A percentile compares a stretch with the other conserved stretches of the same genome.
Conservation (phyloP, 2,113 vertebrate genomes). For the Phasianus colchicus region DNA sequence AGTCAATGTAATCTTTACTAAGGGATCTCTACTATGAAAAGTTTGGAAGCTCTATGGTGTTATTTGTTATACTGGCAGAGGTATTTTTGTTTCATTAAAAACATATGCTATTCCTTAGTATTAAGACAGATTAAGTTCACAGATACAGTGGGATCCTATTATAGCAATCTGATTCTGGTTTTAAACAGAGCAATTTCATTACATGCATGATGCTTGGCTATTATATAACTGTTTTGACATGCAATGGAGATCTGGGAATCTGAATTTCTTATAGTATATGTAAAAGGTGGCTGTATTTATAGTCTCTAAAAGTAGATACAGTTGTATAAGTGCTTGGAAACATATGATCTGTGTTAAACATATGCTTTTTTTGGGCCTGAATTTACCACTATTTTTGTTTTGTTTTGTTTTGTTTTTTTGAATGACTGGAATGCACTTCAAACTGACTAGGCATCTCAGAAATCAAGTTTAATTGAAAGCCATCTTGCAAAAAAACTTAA, state of each 20-base stretch:
- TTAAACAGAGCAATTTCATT: constrained; percentile 48
- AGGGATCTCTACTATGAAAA: constrained; percentile 32
- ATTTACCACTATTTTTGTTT: neutral
- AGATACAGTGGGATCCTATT: constrained; percentile 53
- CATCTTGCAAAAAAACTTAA: neutral
- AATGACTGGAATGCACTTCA: neutral
- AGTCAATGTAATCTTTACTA: constrained; percentile 47
- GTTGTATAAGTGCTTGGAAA: constrained; percentile 48
- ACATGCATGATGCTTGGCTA: neutral
- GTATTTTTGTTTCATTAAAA: constrained; percentile 57
- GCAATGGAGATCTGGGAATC: constrained; percentile 54
- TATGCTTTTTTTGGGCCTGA: constrained; percentile 27
- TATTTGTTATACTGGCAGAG: constrained; percentile 29
- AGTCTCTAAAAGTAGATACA: constrained; percentile 37
- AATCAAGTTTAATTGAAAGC: neutral
- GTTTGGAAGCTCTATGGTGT: neutral
- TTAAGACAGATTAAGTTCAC: constrained; percentile 59
- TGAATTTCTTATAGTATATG: constrained; percentile 29
- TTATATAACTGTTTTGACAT: constrained; percentile 53
- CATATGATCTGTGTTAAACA: constrained; percentile 54
- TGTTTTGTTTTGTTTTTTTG: neutral
- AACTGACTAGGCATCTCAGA: neutral
- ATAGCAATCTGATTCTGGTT: constrained; percentile 60
- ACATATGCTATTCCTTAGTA: constrained; percentile 40
- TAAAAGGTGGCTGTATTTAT: constrained; percentile 53